Evolutionary conservation across 2,797 vertebrate species (phyloP).

Genomic region (Rhadinocentrus ornatus): DNA sequence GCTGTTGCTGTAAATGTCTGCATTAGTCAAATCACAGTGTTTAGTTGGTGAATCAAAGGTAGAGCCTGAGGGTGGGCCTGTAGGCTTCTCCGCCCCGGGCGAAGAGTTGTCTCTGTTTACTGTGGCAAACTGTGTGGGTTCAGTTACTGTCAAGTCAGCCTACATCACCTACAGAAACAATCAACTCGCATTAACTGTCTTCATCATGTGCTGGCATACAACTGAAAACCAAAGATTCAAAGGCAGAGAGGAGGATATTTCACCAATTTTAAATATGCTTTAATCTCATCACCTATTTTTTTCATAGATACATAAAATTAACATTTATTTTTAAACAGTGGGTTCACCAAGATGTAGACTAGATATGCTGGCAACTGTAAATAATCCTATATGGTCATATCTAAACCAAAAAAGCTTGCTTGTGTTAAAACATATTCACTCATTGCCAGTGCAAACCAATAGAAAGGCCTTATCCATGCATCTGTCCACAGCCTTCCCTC

Average conservation of each 20-base stretch:
- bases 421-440: too few relatives aligned
- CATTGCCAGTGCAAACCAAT: too few relatives aligned
- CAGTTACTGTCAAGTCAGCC: constrained; percentile 17
- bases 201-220: constrained; percentile 4
- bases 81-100: constrained; percentile 40
- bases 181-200: constrained; percentile 5
- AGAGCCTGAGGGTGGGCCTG: constrained; percentile 58
- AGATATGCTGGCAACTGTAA: too few relatives aligned
- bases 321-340: too few relatives aligned
- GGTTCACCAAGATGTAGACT: too few relatives aligned
- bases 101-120: constrained; percentile 37
- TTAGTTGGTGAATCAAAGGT: constrained; percentile 55
- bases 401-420: too few relatives aligned
- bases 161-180: constrained; percentile 21
- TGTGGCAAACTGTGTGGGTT: constrained; percentile 37
- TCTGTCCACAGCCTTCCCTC: too few relatives aligned
- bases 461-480: too few relatives aligned
- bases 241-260: background rate
- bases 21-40: constrained; percentile 61
- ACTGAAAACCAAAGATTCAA: background rate
- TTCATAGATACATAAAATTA: background rate
- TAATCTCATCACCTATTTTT: background rate
- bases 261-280: background rate
- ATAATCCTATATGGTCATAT: too few relatives aligned
- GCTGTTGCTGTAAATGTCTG: constrained; percentile 39